phyloP scores from a whole-genome alignment of 2,113 vertebrate genomes.

The Vicugna pacos region DNA sequence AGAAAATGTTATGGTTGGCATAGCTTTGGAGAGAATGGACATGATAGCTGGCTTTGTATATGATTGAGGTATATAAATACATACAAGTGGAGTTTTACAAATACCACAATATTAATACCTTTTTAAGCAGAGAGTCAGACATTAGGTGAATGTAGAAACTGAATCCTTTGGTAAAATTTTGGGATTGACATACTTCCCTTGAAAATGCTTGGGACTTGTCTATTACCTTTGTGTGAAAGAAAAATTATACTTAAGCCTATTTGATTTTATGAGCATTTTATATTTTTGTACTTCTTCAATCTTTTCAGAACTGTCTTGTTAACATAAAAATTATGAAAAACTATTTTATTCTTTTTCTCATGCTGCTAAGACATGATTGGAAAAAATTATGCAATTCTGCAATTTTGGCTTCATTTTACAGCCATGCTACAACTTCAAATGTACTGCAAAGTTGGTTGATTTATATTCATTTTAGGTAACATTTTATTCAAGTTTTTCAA shows the following conservation, averaged over 20 bases:
- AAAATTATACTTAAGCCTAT: background rate
- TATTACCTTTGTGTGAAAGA: background rate
- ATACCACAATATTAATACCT: background rate
- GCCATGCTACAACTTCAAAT: background rate
- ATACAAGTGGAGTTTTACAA: background rate
- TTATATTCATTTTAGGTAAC: background rate
- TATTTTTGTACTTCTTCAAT: background rate
- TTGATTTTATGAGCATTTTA: background rate
- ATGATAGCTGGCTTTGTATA: background rate
- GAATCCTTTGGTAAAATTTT: background rate
- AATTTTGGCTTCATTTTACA: background rate
- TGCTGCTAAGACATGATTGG: background rate
- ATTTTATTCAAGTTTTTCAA: constrained; percentile 20
- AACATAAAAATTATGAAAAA: background rate
- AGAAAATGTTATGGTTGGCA: background rate
- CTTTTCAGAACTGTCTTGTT: background rate
- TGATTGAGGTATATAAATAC: background rate
- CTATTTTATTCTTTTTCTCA: background rate
- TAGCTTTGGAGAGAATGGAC: background rate
- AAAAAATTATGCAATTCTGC: background rate
- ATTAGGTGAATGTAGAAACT: background rate
- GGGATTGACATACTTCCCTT: background rate
- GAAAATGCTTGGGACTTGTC: background rate
- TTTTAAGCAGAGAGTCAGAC: background rate
- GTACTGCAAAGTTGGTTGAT: background rate